Evolutionary conservation across 2,888 invertebrate species (phyloP), one percentile per base, ranked within the genome.

Genomic region (Caenorhabditis zanzibari): DNA sequence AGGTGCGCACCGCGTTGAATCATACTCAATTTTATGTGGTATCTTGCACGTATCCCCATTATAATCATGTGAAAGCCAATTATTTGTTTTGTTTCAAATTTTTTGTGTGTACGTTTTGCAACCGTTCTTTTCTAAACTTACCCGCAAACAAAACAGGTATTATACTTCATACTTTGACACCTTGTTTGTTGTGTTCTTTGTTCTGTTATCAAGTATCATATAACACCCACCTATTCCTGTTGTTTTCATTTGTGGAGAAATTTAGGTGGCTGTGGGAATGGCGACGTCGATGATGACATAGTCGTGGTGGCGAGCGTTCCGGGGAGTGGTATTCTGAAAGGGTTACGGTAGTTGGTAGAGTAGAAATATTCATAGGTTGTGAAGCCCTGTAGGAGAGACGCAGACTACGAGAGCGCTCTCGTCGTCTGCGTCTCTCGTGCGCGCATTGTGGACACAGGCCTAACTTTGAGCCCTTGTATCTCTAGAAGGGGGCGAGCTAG

Each of bases 291-390:
- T 52, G 52, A 32, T 6, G 6, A 10, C 4, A n/a, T 4, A 19
- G 2, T 10, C 12, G 14, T 12, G 16, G 24, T 14, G 19, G 35
- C 5, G 63, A 64, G 0, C 54, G 73, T 52, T 83, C 82, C 24
- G 82, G 82, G n/a, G 82, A 83, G 32, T 83, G 82, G 38, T 79
- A 58, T 74, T 83, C 82, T 83, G 73, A 35, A 71, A n/a, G n/a
- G n/a, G n/a, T n/a, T n/a, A n/a, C n/a, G n/a, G n/a, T n/a, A n/a
- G n/a, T n/a, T n/a, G n/a, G n/a, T n/a, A n/a, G n/a, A n/a, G n/a
- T n/a, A n/a, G n/a, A n/a, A n/a, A n/a, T n/a, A n/a, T n/a, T n/a
- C n/a, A n/a, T n/a, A n/a, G n/a, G n/a, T n/a, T n/a, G n/a, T n/a
- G n/a, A n/a, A n/a, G n/a, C n/a, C n/a, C n/a, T n/a, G n/a, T n/a